Evolutionary conservation across 2,113 vertebrate species (phyloP).

Genomic region (Cavia porcellus): DNA sequence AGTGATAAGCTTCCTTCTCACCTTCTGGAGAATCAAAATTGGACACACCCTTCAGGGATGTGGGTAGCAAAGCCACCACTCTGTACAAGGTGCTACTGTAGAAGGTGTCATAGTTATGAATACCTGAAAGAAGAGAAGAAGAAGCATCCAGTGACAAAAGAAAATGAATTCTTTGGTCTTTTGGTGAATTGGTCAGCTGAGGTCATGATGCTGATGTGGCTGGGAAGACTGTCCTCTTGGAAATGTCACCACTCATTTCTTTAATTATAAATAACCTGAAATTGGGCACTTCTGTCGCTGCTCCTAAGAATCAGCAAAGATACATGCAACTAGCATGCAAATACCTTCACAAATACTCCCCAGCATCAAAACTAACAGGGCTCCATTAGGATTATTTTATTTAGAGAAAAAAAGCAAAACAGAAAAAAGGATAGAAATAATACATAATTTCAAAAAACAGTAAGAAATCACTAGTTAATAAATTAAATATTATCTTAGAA

Average conservation of each 20-base stretch:
- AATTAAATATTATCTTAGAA: too few species aligned
- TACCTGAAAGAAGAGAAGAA: neutral
- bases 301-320: neutral
- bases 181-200: neutral
- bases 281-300: neutral
- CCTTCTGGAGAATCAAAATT: neutral
- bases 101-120: neutral
- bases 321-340: neutral
- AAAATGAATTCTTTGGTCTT: neutral
- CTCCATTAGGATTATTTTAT: neutral
- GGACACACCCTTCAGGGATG: neutral
- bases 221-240: neutral
- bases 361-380: neutral
- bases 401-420: too few species aligned
- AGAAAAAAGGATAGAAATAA: too few species aligned
- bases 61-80: neutral
- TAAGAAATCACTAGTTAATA: too few species aligned
- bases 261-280: slow-evolving; percentile 1
- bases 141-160: neutral
- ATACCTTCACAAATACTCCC: neutral
- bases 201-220: neutral
- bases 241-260: slow-evolving; percentile 26
- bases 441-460: too few species aligned
- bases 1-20: neutral
- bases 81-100: neutral